phyloP scores from a whole-genome alignment of 1,140 invertebrate genomes.

The Sitobion miscanthi region DNA sequence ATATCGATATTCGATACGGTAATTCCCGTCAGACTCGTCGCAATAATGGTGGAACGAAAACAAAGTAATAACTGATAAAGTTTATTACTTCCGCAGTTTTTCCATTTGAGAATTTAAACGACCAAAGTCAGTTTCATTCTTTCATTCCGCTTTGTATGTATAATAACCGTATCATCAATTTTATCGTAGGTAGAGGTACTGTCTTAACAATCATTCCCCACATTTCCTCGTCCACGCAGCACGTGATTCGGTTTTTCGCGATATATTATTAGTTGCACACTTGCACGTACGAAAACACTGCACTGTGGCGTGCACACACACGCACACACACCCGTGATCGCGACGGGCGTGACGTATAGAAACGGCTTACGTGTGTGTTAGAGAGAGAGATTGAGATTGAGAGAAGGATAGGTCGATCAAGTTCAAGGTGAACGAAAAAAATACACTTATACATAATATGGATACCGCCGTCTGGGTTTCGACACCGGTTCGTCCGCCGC shows the following conservation, averaged over 20 bases:
- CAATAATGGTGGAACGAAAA: neutral
- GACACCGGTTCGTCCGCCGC: neutral
- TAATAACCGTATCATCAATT: neutral
- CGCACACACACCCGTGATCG: neutral
- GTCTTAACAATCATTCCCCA: neutral
- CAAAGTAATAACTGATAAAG: neutral
- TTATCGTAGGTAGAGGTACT: neutral
- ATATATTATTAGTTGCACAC: neutral
- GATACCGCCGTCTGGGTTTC: constrained; percentile 6
- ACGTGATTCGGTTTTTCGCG: neutral
- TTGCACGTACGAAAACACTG: neutral
- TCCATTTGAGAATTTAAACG: neutral
- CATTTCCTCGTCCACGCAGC: neutral
- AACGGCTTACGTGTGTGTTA: neutral
- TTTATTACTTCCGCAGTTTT: neutral
- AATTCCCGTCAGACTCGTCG: neutral
- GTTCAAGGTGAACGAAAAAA: constrained; percentile 42
- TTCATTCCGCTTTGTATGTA: neutral
- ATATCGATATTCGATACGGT: neutral
- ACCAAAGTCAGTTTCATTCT: neutral
- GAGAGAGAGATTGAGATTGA: neutral
- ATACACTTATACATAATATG: neutral
- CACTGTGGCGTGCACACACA: neutral
- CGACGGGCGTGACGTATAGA: neutral
- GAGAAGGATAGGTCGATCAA: constrained; percentile 33